Evolutionary conservation across 2,888 invertebrate species (phyloP), one percentile per base, ranked within the genome.

Genomic region (Melanophora roralis): DNA sequence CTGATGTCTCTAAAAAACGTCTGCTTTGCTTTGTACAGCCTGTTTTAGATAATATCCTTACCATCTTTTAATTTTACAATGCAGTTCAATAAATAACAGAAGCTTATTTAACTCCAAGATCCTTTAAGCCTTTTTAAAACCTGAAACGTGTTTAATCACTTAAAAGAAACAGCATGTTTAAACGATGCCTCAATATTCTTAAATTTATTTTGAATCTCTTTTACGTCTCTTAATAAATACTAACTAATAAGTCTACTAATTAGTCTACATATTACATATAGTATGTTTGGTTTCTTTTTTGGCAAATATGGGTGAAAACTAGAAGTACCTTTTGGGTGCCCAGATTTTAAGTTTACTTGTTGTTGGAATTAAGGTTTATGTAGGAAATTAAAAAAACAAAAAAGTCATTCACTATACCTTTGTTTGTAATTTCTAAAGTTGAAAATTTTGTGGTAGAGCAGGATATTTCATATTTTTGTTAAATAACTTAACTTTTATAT

Each of bases 311-410:
- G 49, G 32, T 43, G 49, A 51, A 6, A 43, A 38, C 60, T 49
- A 60, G n/a, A 67, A 51, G 40, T 43, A 27, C 12, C 60, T 40
- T 19, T 65, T 2, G n/a, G 8, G 16, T 36, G 2, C 11, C 12
- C 8, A 47, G n/a, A 36, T 64, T 49, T 21, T 36, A 47, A 19
- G 47, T 64, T 34, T 49, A 49, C 47, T 49, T 64, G 47, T 64
- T 49, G 49, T 64, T 64, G 34, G 49, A 64, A 49, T 1, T 53
- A 9, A 53, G 9, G 2, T 16, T 53, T 53, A 5, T 51, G 6
- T n/a, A n/a, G n/a, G n/a, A n/a, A n/a, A n/a, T n/a, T n/a, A n/a
- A n/a, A n/a, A n/a, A n/a, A n/a, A n/a, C n/a, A 1, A 5, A 16
- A 14, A 34, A 53, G 9, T 9, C 3, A 9, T 16, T 16, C 27